Evolutionary conservation across 2,888 invertebrate genomes (phyloP).

Genomic region (Plutella xylostella): DNA sequence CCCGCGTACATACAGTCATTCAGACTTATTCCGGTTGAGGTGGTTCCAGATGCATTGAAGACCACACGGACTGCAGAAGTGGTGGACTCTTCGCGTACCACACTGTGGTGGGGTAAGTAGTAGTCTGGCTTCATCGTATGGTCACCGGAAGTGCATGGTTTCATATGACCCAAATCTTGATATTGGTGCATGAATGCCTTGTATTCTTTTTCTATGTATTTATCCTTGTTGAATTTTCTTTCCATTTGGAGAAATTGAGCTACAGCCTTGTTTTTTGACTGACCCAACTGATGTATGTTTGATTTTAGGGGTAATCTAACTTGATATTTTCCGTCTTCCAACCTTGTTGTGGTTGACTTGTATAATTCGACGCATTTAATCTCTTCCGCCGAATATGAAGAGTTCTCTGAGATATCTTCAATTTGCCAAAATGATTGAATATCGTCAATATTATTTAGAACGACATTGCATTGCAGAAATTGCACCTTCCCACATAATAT

Average conservation of each 20-base stretch:
- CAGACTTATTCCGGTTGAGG: conserved; percentile 10
- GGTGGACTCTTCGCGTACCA: not conserved
- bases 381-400: not conserved
- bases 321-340: conserved; percentile 10
- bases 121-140: conserved; percentile 5
- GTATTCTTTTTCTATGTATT: not conserved
- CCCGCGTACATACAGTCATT: conserved; percentile 21
- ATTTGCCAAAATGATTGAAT: conserved; percentile 14
- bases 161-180: conserved; percentile 5
- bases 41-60: conserved; percentile 6
- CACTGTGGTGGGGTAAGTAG: conserved; percentile 8
- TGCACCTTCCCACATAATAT: conserved; percentile 10
- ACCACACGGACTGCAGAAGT: conserved; percentile 9
- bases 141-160: not conserved
- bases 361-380: conserved; percentile 14
- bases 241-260: conserved; percentile 12
- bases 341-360: conserved; percentile 7
- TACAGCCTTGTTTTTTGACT: conserved; percentile 8
- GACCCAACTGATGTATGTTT: conserved; percentile 11
- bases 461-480: conserved; percentile 15
- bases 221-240: not conserved
- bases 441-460: conserved; percentile 12
- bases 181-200: conserved; percentile 7
- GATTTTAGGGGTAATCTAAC: conserved; percentile 15
- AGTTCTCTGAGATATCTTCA: conserved; percentile 7